Conservation (phyloP, 2,797 vertebrate genomes). For the Chloroceryle amazona region DNA sequence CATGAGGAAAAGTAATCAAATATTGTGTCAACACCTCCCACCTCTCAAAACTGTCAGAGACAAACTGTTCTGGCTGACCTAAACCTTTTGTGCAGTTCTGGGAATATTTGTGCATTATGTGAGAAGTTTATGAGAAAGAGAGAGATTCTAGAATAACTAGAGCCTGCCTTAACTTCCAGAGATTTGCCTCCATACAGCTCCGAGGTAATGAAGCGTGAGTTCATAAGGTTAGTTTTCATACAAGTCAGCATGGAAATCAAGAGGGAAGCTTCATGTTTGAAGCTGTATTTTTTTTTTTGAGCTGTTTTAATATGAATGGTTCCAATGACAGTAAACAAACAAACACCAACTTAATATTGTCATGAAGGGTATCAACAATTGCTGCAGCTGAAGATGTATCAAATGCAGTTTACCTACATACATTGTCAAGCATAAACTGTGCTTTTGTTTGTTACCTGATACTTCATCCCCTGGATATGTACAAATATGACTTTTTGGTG, state of each 20-base stretch:
- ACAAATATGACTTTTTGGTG: neutral
- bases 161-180: neutral
- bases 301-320: neutral
- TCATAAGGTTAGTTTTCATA: conserved; percentile 28
- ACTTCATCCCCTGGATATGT: neutral
- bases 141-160: neutral
- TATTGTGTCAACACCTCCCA: neutral
- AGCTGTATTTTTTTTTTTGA: neutral
- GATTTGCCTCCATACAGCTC: neutral
- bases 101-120: neutral
- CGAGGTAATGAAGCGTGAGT: neutral
- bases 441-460: neutral
- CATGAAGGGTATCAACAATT: neutral
- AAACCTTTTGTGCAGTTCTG: neutral
- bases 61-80: neutral
- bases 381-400: neutral
- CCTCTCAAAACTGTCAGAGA: neutral
- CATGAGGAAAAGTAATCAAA: neutral
- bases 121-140: neutral
- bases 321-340: neutral
- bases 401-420: neutral
- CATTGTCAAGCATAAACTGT: neutral
- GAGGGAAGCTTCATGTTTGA: neutral
- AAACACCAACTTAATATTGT: neutral
- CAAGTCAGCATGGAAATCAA: neutral